A percentile compares a stretch with the other conserved stretches of the same genome.
Conservation (phyloP, 2,113 vertebrate genomes). For the Corvus moneduloides region DNA sequence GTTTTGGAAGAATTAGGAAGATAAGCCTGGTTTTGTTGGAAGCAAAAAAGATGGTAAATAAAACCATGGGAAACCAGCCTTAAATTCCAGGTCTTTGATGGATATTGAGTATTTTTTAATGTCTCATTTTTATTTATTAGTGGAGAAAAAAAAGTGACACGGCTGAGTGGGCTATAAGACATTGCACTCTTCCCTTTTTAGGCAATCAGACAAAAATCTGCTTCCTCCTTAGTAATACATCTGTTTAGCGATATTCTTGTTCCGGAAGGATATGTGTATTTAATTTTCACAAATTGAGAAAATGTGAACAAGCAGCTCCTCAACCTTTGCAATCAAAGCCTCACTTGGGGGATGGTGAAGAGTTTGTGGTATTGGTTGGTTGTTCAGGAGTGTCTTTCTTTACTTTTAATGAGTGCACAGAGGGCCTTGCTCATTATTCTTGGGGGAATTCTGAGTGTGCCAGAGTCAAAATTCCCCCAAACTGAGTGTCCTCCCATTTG, state of each 20-base stretch:
- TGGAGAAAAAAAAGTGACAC: background rate
- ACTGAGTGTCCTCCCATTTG: background rate
- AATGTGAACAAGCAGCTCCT: background rate
- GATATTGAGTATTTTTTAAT: background rate
- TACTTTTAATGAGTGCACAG: background rate
- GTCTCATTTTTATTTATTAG: background rate
- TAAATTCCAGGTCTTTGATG: background rate
- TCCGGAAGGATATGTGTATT: background rate
- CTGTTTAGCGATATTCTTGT: background rate
- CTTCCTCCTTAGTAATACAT: background rate
- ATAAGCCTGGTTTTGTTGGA: background rate
- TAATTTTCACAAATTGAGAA: background rate
- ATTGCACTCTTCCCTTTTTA: background rate
- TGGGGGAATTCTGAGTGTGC: background rate
- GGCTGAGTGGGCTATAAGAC: background rate
- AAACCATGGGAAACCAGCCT: background rate
- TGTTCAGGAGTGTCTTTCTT: background rate
- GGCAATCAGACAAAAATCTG: background rate
- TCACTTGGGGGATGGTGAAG: fast-evolving
- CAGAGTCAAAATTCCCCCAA: background rate
- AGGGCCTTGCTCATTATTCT: background rate
- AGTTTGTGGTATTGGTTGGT: background rate
- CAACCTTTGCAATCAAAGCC: background rate
- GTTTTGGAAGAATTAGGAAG: background rate
- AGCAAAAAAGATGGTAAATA: background rate